phyloP scores from a whole-genome alignment of 1,140 invertebrate genomes.

The Conopomorpha cramerella region DNA sequence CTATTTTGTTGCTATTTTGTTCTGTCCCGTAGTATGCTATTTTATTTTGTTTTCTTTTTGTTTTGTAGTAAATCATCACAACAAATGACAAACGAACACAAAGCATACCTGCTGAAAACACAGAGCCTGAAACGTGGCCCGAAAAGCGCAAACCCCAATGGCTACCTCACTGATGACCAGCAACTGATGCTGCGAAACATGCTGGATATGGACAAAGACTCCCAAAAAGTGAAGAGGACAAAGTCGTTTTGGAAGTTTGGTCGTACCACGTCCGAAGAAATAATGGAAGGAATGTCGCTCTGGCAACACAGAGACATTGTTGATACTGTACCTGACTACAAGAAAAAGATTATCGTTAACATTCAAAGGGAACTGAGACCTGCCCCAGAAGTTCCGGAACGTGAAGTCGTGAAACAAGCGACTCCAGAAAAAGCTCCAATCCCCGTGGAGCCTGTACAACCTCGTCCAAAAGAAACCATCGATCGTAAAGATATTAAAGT shows the following conservation, averaged over 20 bases:
- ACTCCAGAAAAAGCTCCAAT: conserved; percentile 30
- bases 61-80: conserved; percentile 53
- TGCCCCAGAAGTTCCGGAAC: conserved; percentile 35
- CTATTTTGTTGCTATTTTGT: conserved; percentile 21
- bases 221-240: conserved; percentile 73
- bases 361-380: conserved; percentile 43
- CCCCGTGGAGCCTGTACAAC: conserved; percentile 28
- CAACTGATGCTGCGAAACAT: conserved; percentile 54
- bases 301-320: conserved; percentile 85
- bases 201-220: conserved; percentile 51
- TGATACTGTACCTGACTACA: conserved; percentile 64
- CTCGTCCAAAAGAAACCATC: conserved; percentile 50
- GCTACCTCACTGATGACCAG: conserved; percentile 61
- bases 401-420: conserved; percentile 36
- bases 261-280: conserved; percentile 69
- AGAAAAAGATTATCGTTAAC: conserved; percentile 55
- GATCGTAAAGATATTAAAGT: conserved; percentile 52
- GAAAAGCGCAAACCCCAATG: conserved; percentile 51
- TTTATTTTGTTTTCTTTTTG: conserved; percentile 27
- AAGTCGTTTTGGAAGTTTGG: conserved; percentile 86
- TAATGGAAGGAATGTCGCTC: conserved; percentile 81
- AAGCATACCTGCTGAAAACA: conserved; percentile 62
- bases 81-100: conserved; percentile 61
- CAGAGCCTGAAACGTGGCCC: conserved; percentile 49
- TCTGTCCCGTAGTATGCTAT: conserved; percentile 10